Base-by-base conservation (phyloP, 2,888 invertebrate species). In the Rotaria sp. region DNA sequence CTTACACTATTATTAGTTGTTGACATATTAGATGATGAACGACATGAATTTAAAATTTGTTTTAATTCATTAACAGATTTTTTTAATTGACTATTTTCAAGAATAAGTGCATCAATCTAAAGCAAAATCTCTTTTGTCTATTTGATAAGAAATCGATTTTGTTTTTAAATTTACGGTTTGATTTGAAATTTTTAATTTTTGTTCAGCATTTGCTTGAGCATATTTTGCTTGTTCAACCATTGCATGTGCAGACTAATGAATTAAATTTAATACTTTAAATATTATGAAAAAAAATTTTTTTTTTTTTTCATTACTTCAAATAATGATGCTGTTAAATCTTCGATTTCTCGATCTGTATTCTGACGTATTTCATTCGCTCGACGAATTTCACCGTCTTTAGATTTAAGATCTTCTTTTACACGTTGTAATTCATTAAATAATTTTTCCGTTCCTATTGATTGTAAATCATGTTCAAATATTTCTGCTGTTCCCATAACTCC, bases 171-270 rank as follows among this genome's bases (percentile, higher is more conserved):
- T 86, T 87, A 94, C 93, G 91, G 94, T 94, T 93, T 94, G 93
- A 88, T 93, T 93, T 84, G 94, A 93, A 91, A 95, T 95, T 88
- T 93, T 93, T 80, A 94, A 91, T 55, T 93, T 92, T 89, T 94
- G 94, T 89, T 95, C 95, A 4, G 94, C 93, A 26, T 93, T 93
- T 55, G 94, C 94, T 89, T 94, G 93, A 88, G 94, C 93, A 88
- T 94, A 92, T 89, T 95, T 94, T 8, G 95, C 95, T 88, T 94
- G 94, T 88, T 94, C 93, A 1, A 95, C 95, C 94, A 95, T 94
- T 89, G 94, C 94, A 90, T 95, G 94, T 2, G 95, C 95, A 95
- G 90, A 74, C 90, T 88, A 48, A 87, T 55, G 74, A 87, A 57
- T 48, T 18, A 15, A 45, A 10, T 30, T 35, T 26, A 7, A 35